phyloP scores from a whole-genome alignment of 2,888 invertebrate species.

The Uloborus plumipes region DNA sequence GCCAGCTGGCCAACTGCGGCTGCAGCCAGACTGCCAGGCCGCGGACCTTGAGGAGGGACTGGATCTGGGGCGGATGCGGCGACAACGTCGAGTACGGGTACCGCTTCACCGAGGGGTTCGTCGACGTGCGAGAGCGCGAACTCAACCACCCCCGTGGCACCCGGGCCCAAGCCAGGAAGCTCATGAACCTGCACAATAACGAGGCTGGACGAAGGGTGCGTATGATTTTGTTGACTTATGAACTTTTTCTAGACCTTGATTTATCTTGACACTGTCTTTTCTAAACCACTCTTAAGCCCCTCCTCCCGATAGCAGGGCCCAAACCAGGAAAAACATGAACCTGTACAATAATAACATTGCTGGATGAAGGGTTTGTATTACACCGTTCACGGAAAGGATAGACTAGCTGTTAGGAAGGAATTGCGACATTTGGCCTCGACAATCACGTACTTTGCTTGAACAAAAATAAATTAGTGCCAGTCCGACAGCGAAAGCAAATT shows the following conservation, averaged over 20 bases:
- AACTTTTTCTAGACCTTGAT: too few relatives aligned
- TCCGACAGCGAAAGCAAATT: too few relatives aligned
- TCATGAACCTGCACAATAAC: slow-evolving; percentile 98
- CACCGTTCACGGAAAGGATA: too few relatives aligned
- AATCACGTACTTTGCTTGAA: too few relatives aligned
- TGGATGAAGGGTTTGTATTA: too few relatives aligned
- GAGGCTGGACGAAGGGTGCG: slow-evolving; percentile 94
- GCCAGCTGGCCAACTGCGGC: slow-evolving; percentile 88
- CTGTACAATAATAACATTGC: too few relatives aligned
- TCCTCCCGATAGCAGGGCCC: neutral
- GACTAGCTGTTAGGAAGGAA: too few relatives aligned
- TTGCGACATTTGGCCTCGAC: too few relatives aligned
- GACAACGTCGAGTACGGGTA: slow-evolving; percentile 97
- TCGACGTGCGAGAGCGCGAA: slow-evolving; percentile 87
- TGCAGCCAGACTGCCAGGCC: slow-evolving; percentile 88
- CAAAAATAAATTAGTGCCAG: too few relatives aligned
- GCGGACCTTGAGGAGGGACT: slow-evolving; percentile 86
- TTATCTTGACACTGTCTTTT: too few relatives aligned
- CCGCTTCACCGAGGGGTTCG: slow-evolving; percentile 94
- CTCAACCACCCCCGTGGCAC: slow-evolving; percentile 86
- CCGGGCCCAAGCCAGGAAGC: slow-evolving; percentile 84
- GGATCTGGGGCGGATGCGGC: slow-evolving; percentile 99
- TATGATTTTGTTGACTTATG: neutral
- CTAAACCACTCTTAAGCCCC: neutral
- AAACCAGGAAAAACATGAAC: too few relatives aligned